phyloP scores from a whole-genome alignment of 2,888 invertebrate genomes.

The Eristalis tenax region DNA sequence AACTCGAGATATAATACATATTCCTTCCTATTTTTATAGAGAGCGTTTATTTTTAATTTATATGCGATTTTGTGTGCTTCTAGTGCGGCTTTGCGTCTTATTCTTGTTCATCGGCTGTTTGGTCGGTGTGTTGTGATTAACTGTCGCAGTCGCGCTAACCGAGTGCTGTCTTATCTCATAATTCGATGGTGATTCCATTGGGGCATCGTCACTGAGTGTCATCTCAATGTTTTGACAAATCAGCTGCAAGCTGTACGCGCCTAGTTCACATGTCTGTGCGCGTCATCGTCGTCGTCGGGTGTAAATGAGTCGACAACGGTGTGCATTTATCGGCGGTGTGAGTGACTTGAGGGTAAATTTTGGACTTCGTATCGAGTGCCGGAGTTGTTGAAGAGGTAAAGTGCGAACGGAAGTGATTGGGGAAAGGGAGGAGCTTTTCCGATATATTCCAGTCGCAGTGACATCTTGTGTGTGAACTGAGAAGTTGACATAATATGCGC shows the following conservation, averaged over 20 bases:
- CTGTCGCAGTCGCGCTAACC: conserved; percentile 8
- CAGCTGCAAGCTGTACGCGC: not conserved
- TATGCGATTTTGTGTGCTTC: conserved; percentile 79
- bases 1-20: conserved; percentile 54
- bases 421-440: conserved; percentile 5
- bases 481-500: not conserved
- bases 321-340: conserved; percentile 11
- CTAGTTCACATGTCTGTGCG: not conserved
- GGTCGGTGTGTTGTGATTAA: conserved; percentile 45
- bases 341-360: conserved; percentile 7
- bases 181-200: conserved; percentile 35
- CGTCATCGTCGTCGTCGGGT: not conserved
- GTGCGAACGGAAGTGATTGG: not conserved
- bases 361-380: not conserved
- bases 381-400: not conserved
- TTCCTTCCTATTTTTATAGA: conserved; percentile 79
- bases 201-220: not conserved
- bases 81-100: conserved; percentile 45
- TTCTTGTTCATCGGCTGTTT: conserved; percentile 46
- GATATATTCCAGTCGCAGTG: conserved; percentile 8
- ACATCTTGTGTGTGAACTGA: conserved; percentile 1
- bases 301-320: not conserved
- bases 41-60: conserved; percentile 81
- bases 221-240: not conserved
- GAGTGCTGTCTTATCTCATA: conserved; percentile 19